Base-by-base conservation (phyloP, 1,140 invertebrate species). In the Macrotrachela quadricornifera region DNA sequence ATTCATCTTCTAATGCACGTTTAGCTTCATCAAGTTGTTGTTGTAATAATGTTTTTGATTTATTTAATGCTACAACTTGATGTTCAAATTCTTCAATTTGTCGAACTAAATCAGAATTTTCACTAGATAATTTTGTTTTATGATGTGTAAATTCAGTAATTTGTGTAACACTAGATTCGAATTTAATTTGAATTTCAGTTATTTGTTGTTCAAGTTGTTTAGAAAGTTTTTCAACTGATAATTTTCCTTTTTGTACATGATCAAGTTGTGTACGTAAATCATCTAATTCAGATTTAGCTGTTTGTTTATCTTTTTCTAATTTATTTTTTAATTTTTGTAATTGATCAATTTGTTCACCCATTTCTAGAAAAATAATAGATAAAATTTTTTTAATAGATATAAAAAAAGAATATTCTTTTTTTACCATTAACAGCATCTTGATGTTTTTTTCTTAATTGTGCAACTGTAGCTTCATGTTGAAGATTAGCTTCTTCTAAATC, bases 301-400 rank as follows among this genome's bases (percentile, higher is more conserved):
- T 10, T 49, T 48, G 47, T 49, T 54, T 54, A 18, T 54, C 53
- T 43, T 54, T 54, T 50, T 54, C 53, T 9, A 54, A 41, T 37
- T 91, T 94, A 68, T 84, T 83, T 76, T 95, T 96, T 66, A 87
- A 78, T 73, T 97, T 99, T 79, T 95, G 92, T 64, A 97, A 80
- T 69, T 94, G 87, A 74, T 97, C 92, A 67, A 97, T 85, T 75
- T 97, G 91, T 74, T 99, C 92, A 62, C 85, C 84, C 80, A 99
- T 87, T 73, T 95, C 88, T 30, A 30, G 2, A 30, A 30, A 30
- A 4, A 8, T 4, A 4, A 30, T 4, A 30, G 21, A 30, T 2
- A 30, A 30, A 30, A 8, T 4, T n/a, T n/a, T n/a, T n/a, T n/a
- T n/a, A 4, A 30, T 4, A 30, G 2, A 30, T 4, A 30, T 30